Evolutionary conservation across 2,888 invertebrate species (phyloP), one percentile per base, ranked within the genome.

Genomic region (Drosophila kambysellisi): DNA sequence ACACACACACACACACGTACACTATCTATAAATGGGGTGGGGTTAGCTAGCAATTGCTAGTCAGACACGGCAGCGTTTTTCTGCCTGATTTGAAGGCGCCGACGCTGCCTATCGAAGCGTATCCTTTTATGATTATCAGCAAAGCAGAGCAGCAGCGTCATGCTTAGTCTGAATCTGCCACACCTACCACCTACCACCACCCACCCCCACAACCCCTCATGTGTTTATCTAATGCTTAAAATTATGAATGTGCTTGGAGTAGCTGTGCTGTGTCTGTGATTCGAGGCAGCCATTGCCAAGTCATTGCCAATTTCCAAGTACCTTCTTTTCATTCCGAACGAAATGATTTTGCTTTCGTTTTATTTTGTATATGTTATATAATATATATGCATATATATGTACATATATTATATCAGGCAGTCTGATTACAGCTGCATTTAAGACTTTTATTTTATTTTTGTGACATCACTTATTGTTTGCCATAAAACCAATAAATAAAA

Each of bases 51-150:
- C 67, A 52, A 75, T 60, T 67, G 88, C 79, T 88, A 88, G 83
- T 78, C 80, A 86, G 87, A 87, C 84, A 82, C 78, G 85, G 79
- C 71, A 87, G 72, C 81, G 76, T 87, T 89, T 88, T 88, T 89
- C 88, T 87, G 88, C 89, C 81, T 89, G 88, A 88, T 89, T 87
- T 88, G 89, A 78, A 79, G 83, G 74, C 69, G 62, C 56, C 65
- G 66, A 57, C 68, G 63, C 72, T 80, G 87, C 82, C 79, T 75
- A 89, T 79, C 85, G 82, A 79, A 79, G 89, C 85, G 87, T 85
- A 81, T 72, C 82, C 79, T 81, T 85, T 81, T 87, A 89, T 87
- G 88, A 88, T 83, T 83, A 86, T 82, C 74, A 70, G 65, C 67
- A 59, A 48, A 56, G 62, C 62, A 56, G 29, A n/a, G 37, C 20